A percentile compares a stretch with the other conserved stretches of the same genome.
Evolutionary conservation across 2,888 invertebrate species (phyloP).

Genomic region (Bellardia bayeri): DNA sequence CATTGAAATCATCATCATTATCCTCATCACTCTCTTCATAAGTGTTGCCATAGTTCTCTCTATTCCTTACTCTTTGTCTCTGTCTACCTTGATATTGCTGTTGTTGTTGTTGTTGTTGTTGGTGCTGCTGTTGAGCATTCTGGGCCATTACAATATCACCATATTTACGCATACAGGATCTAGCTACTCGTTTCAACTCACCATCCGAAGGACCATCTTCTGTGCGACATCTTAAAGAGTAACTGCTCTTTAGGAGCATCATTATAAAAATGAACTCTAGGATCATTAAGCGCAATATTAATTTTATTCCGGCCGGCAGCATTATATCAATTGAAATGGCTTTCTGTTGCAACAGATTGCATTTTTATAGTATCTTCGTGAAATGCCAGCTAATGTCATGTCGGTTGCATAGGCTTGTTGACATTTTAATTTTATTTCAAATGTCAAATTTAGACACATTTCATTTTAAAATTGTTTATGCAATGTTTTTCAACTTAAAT

Average conservation of each 20-base stretch:
- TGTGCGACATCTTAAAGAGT: slow-evolving; percentile 85
- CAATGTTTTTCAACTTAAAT: neutral
- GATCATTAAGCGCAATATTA: slow-evolving; percentile 10
- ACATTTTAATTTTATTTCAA: slow-evolving; percentile 21
- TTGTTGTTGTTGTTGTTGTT: slow-evolving; percentile 49
- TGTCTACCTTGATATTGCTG: slow-evolving; percentile 51
- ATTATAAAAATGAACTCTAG: neutral
- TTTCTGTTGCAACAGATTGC: neutral
- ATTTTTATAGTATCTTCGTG: slow-evolving; percentile 44
- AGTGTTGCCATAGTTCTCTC: slow-evolving; percentile 57
- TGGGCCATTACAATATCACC: slow-evolving; percentile 73
- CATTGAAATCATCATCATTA: slow-evolving; percentile 77
- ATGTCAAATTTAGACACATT: slow-evolving; percentile 39
- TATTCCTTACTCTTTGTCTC: slow-evolving; percentile 50
- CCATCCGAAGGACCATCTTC: slow-evolving; percentile 86
- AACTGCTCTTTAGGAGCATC: neutral
- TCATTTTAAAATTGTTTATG: neutral
- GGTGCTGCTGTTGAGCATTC: slow-evolving; percentile 39
- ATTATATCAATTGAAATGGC: neutral
- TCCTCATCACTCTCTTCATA: slow-evolving; percentile 59
- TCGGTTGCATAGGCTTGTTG: slow-evolving; percentile 7
- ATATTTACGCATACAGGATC: slow-evolving; percentile 85
- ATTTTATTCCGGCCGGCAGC: neutral
- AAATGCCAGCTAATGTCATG: neutral
- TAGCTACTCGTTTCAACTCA: slow-evolving; percentile 86